Percentiles rank a stretch among this genome's conserved stretches.
phyloP scores from a whole-genome alignment of 2,113 vertebrate genomes.

The Arvicanthis niloticus region DNA sequence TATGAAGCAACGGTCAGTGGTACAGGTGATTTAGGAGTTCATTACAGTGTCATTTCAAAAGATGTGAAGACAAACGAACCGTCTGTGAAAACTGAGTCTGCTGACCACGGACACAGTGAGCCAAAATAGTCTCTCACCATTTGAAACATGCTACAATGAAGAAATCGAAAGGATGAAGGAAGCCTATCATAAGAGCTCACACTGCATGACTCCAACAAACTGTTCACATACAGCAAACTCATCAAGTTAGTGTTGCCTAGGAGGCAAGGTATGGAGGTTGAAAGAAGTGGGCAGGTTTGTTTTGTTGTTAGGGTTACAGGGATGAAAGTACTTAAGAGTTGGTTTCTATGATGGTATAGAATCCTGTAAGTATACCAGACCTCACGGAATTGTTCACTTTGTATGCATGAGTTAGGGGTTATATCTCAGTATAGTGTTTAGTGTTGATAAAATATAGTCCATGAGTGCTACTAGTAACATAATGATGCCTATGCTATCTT shows the following conservation, averaged over 20 bases:
- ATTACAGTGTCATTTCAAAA: background rate
- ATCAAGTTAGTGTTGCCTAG: background rate
- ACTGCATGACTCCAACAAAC: background rate
- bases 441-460: background rate
- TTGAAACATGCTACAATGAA: background rate
- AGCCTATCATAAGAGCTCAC: background rate
- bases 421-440: background rate
- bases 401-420: background rate
- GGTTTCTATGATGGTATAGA: background rate
- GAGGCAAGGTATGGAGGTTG: background rate
- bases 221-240: background rate
- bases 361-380: background rate
- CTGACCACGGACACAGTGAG: background rate
- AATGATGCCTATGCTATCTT: background rate
- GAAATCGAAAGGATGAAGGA: background rate
- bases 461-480: background rate
- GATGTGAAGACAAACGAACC: background rate
- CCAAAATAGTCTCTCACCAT: background rate
- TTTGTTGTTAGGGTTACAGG: background rate
- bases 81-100: background rate
- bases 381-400: background rate
- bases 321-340: background rate
- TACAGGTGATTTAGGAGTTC: background rate
- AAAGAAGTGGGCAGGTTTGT: background rate
- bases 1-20: background rate